Percentiles rank a stretch among this genome's conserved stretches.
phyloP scores from a whole-genome alignment of 2,113 vertebrate species.

The Odocoileus hemionus region DNA sequence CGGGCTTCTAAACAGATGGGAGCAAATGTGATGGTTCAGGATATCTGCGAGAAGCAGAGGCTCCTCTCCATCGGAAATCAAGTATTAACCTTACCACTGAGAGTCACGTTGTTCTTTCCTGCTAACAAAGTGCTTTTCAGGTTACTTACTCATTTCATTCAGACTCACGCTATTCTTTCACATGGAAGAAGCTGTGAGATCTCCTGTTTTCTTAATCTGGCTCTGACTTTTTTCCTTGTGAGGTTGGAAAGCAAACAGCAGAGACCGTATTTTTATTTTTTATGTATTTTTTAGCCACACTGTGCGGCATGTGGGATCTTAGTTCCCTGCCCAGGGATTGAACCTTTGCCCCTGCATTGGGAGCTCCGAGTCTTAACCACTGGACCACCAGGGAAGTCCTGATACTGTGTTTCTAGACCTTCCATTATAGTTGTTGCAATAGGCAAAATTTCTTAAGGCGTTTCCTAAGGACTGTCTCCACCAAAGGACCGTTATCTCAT shows the following conservation, averaged over 20 bases:
- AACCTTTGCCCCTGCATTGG: background rate
- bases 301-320: background rate
- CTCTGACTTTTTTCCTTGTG: background rate
- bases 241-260: no score
- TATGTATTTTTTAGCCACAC: background rate
- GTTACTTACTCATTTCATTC: background rate
- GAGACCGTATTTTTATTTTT: background rate
- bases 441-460: background rate
- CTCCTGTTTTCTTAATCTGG: background rate
- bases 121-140: background rate
- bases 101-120: background rate
- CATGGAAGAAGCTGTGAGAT: background rate
- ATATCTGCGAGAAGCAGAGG: background rate
- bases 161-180: background rate
- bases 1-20: background rate
- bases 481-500: background rate
- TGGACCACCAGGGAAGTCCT: background rate
- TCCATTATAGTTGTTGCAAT: background rate
- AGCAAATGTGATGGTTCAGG: background rate
- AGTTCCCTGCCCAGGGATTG: fast-evolving
- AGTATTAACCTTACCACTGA: background rate
- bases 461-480: background rate
- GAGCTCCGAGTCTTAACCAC: background rate
- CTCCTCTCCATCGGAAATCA: background rate
- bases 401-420: background rate